phyloP scores from a whole-genome alignment of 2,113 vertebrate species.

The Plotosus lineatus region DNA sequence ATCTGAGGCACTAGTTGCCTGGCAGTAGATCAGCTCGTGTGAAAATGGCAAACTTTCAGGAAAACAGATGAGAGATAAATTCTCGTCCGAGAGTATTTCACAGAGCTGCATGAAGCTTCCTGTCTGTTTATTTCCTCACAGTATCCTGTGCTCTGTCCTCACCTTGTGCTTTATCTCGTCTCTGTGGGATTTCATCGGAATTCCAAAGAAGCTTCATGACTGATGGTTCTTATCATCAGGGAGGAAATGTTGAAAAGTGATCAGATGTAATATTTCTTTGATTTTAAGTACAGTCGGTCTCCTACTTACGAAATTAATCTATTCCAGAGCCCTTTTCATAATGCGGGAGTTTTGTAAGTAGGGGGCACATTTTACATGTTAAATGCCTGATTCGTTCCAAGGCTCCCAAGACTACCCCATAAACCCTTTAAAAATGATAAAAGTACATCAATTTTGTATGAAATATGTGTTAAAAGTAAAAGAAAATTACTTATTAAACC shows the following conservation, averaged over 20 bases:
- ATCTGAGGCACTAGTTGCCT: constrained; percentile 32
- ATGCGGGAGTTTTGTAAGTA: too few relatives aligned
- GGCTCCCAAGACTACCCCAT: too few relatives aligned
- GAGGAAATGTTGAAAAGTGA: background rate
- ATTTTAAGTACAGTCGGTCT: too few relatives aligned
- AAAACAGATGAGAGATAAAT: constrained; percentile 16
- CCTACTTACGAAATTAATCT: too few relatives aligned
- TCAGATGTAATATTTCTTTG: background rate
- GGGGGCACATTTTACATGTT: too few relatives aligned
- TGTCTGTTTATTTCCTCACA: background rate
- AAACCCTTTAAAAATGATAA: too few relatives aligned
- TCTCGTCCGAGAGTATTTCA: background rate
- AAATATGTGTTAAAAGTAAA: too few relatives aligned
- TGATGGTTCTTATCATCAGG: background rate
- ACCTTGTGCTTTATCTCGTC: background rate
- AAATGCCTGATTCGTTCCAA: too few relatives aligned
- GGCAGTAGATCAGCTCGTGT: constrained; percentile 36
- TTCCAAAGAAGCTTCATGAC: background rate
- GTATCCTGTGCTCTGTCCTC: background rate
- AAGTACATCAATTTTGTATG: too few relatives aligned
- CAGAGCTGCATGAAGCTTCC: constrained; percentile 4
- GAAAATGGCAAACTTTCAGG: constrained; percentile 32
- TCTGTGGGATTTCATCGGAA: background rate
- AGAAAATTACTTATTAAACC: too few relatives aligned
- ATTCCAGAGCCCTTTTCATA: too few relatives aligned